Evolutionary conservation across 2,113 vertebrate species (phyloP).

Genomic region (Suncus etruscus): DNA sequence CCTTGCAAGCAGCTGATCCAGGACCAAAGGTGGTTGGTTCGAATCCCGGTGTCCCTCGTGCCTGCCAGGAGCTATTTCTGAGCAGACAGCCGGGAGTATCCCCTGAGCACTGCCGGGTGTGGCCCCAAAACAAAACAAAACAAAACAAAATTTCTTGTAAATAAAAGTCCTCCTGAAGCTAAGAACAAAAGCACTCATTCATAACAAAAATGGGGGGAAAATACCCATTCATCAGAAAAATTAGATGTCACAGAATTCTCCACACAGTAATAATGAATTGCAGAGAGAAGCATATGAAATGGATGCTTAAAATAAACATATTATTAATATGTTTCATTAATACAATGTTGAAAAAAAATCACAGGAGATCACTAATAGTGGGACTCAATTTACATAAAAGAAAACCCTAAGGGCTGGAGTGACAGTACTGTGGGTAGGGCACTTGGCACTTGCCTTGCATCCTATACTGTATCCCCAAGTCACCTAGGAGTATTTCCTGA

Average conservation of each 20-base stretch:
- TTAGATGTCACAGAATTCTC: background rate
- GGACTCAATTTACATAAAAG: conserved; percentile 29
- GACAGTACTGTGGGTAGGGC: too few species aligned
- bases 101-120: too few species aligned
- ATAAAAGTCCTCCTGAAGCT: background rate
- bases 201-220: background rate
- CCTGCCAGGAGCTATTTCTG: too few species aligned
- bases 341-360: background rate
- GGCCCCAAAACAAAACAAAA: too few species aligned
- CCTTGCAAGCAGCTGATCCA: too few species aligned
- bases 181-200: background rate
- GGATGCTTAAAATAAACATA: too few species aligned
- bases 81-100: too few species aligned
- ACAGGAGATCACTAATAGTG: background rate
- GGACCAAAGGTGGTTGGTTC: too few species aligned
- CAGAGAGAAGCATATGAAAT: background rate
- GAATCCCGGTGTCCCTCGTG: too few species aligned
- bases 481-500: too few species aligned
- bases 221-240: background rate
- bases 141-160: background rate
- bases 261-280: background rate
- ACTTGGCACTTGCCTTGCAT: too few species aligned
- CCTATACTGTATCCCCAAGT: too few species aligned
- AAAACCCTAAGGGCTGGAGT: background rate
- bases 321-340: background rate